These are phyloP conservation scores for Pipra filicauda DNA, from an alignment of 2,113 vertebrate genomes.

Conservation along the genomic window DNA sequence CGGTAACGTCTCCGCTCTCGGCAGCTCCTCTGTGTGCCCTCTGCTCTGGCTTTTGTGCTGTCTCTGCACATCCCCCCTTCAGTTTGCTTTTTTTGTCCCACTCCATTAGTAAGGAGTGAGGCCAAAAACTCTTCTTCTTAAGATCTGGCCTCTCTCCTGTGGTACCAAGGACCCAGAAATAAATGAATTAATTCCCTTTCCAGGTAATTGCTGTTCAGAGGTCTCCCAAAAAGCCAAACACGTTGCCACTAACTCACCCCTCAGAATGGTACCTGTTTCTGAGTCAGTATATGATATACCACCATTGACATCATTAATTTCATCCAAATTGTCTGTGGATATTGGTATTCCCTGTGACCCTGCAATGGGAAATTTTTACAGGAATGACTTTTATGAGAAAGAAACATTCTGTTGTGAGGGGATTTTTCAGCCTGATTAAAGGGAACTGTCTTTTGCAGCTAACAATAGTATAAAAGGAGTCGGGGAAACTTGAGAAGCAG, in stretches of 20 bases:
- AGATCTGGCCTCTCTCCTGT: neutral
- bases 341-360: rapidly evolving
- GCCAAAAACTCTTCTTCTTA: neutral
- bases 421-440: neutral
- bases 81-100: neutral
- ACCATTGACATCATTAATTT: neutral
- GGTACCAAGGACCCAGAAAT: neutral
- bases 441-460: neutral
- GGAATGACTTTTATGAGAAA: neutral
- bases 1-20: slow-evolving; percentile 74
- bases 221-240: neutral
- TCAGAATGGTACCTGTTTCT: neutral
- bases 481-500: neutral
- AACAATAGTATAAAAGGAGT: neutral
- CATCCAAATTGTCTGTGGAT: neutral
- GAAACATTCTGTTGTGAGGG: neutral
- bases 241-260: neutral
- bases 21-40: neutral
- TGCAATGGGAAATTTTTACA: neutral
- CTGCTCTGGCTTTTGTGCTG: neutral
- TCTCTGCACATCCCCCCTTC: neutral
- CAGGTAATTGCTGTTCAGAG: neutral
- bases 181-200: neutral
- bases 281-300: neutral
- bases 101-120: neutral